These are phyloP conservation scores for Allolobophora icterica DNA, from an alignment of 2,888 invertebrate species.

Conservation along the genomic window DNA sequence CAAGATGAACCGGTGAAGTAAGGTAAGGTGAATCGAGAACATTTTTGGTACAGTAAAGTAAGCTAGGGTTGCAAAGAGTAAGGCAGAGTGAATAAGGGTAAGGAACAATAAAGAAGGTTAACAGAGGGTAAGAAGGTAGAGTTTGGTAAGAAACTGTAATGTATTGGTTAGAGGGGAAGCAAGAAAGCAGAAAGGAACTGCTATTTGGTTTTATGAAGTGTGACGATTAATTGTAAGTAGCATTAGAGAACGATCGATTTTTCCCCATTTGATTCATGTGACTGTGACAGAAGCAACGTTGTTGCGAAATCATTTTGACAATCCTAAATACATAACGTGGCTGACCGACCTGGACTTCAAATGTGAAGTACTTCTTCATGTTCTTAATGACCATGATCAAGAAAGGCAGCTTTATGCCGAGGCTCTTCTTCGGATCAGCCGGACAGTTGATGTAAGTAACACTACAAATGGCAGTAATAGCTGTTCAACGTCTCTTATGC, in stretches of 20 bases:
- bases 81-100: background rate
- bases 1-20: no score
- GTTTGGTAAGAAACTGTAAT: background rate
- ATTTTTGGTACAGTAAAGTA: background rate
- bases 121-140: no score
- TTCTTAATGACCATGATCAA: constrained; percentile 94
- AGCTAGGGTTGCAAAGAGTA: background rate
- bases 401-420: constrained; percentile 90
- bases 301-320: no score
- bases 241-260: background rate
- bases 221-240: background rate
- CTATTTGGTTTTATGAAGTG: background rate
- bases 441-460: constrained; percentile 92
- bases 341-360: constrained; percentile 86
- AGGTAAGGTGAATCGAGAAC: background rate
- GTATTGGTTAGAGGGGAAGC: background rate
- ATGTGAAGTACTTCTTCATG: constrained; percentile 89
- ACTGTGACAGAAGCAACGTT: background rate
- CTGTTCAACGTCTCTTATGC: background rate
- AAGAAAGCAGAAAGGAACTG: background rate
- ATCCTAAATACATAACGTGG: background rate
- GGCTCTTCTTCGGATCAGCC: constrained; percentile 81
- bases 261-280: background rate
- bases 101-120: background rate
- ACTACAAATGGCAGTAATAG: constrained; percentile 68